Base-by-base conservation (phyloP, 2,888 invertebrate genomes). In the Agonopterix subpropinquella region DNA sequence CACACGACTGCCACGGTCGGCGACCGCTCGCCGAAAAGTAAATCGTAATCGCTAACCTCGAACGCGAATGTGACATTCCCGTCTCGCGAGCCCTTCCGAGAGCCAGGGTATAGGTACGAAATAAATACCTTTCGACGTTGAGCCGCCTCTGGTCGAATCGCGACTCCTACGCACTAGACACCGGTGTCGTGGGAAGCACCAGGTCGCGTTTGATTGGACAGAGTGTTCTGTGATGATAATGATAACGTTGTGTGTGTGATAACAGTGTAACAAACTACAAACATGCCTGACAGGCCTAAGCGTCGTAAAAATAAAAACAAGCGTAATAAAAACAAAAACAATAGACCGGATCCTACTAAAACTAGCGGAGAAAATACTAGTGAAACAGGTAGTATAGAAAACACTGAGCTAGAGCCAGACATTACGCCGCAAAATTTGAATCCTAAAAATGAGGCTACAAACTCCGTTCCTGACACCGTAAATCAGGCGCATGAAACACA, bases 301-400 rank as follows among this genome's bases (percentile, higher is more conserved):
- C 77, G 81, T 52, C 84, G 86, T 59, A 87, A 81, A 68, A 84
- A 84, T 53, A 88, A 82, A 76, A 86, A 84, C 58, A 86, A 84
- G 69, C 77, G 84, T 8, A 88, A 83, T 8, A 88, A 83, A 67
- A 86, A 81, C 62, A 85, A 83, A 69, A 78, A 68, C 55, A 76
- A 73, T 58, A 71, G 63, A 49, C 55, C 64, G 8, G 76, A 78
- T 48, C 53, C 47, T 15, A 73, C 59, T 60, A 73, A 70, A 65
- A 69, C 53, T 61, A 65, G 55, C 53, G 61, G 59, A 69, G 70
- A 70, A 50, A 62, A 61, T 13, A 58, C 57, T 51, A 61, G 53
- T 57, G 70, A 68, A 55, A 56, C 64, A 41, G 62, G 61, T 60
- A 62, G 61, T 43, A 55, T 43, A 50, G 58, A 57, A 54, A 57